Conservation (phyloP, 2,113 vertebrate genomes). For the Peromyscus leucopus region DNA sequence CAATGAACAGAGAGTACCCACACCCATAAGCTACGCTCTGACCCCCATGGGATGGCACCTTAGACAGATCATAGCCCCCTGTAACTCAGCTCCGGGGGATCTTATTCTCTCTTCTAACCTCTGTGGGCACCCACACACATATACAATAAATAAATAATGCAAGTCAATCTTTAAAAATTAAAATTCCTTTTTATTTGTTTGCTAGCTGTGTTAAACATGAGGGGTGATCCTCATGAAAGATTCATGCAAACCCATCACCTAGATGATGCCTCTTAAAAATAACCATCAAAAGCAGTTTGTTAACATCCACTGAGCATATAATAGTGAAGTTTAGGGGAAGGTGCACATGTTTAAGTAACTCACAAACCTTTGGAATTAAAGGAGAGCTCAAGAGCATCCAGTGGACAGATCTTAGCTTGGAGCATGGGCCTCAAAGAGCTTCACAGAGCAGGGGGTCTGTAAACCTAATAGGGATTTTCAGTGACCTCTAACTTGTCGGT, state of each 20-base stretch:
- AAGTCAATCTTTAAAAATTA: background rate
- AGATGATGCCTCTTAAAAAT: constrained; percentile 58
- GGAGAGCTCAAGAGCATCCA: background rate
- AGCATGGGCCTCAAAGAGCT: background rate
- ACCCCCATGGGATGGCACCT: background rate
- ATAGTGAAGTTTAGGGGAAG: constrained; percentile 22
- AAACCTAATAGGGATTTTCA: constrained; percentile 15
- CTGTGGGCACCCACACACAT: background rate
- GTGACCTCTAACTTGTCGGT: background rate
- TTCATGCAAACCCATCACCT: constrained; percentile 47
- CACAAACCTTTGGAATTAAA: background rate
- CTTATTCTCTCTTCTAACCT: background rate
- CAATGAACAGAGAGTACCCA: background rate
- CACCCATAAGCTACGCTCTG: background rate
- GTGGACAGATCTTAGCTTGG: background rate
- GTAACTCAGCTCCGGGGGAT: background rate
- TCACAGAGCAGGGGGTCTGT: background rate
- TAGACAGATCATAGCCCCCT: background rate
- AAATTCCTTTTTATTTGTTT: constrained; percentile 42
- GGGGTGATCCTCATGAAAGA: constrained; percentile 70
- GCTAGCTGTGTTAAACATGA: constrained; percentile 9
- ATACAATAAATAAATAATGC: background rate
- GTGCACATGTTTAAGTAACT: background rate
- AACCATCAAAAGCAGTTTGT: constrained; percentile 50
- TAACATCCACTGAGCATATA: constrained; percentile 50